Evolutionary conservation across 2,797 vertebrate genomes (phyloP).

Genomic region (Sebastes cheni): DNA sequence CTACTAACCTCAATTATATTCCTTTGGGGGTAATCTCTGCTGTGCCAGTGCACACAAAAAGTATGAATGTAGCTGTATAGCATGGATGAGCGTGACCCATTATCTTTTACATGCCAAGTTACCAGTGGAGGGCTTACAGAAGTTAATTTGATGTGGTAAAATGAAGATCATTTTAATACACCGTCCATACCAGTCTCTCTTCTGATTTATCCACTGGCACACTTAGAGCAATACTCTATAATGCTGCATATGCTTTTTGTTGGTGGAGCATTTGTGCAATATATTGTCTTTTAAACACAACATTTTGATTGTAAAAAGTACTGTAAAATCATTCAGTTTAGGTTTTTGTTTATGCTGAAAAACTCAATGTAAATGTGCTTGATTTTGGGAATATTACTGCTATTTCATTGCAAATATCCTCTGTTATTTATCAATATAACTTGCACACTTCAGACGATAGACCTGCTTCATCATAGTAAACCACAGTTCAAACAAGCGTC

Average conservation of each 20-base stretch:
- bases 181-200: not conserved
- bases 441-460: not conserved
- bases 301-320: not conserved
- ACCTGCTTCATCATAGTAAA: not conserved
- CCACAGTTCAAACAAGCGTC: not conserved
- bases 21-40: slow-evolving; percentile 44
- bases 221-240: not conserved
- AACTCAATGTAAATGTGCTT: not conserved
- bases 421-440: not conserved
- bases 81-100: slow-evolving; percentile 52
- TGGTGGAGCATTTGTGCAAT: not conserved
- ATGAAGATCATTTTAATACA: slow-evolving; percentile 59
- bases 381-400: not conserved
- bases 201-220: not conserved
- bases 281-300: not conserved
- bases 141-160: slow-evolving; percentile 62
- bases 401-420: not conserved
- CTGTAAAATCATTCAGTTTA: not conserved
- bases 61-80: slow-evolving; percentile 19
- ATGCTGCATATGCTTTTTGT: not conserved
- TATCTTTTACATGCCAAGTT: slow-evolving; percentile 61
- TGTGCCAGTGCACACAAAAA: slow-evolving; percentile 4
- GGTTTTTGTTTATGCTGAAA: not conserved
- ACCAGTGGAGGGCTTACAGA: slow-evolving; percentile 51
- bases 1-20: slow-evolving; percentile 63